phyloP scores from a whole-genome alignment of 1,140 invertebrate species.

The Caenorhabditis remanei region DNA sequence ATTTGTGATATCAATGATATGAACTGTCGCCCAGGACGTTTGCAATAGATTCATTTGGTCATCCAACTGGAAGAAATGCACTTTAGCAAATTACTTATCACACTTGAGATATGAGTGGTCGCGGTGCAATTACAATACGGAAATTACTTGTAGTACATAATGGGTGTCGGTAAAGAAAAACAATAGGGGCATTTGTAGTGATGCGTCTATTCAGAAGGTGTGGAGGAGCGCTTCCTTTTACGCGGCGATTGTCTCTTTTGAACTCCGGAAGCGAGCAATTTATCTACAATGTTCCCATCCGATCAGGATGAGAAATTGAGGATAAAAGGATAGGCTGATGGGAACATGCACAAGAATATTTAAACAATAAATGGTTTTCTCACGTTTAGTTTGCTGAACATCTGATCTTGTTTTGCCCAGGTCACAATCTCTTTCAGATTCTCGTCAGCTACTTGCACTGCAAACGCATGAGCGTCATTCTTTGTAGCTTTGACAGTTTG shows the following conservation, averaged over 20 bases:
- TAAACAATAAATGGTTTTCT: neutral
- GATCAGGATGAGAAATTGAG: conserved; percentile 3
- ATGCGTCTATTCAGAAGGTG: conserved; percentile 28
- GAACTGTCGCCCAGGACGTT: conserved; percentile 37
- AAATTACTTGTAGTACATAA: conserved; percentile 39
- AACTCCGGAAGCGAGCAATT: conserved; percentile 53
- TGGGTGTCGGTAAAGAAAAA: conserved; percentile 50
- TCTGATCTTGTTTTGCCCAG: neutral
- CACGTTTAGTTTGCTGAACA: conserved; percentile 1
- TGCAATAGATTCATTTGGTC: conserved; percentile 49
- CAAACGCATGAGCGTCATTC: neutral
- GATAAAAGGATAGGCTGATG: conserved; percentile 1
- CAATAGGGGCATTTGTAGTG: conserved; percentile 16
- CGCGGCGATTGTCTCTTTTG: conserved; percentile 3
- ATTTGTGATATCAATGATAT: conserved; percentile 50
- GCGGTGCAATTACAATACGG: conserved; percentile 17
- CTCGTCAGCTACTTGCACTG: neutral
- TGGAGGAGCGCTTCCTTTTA: neutral
- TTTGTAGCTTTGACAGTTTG: neutral
- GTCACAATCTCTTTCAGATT: conserved; percentile 37
- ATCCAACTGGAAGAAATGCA: conserved; percentile 37
- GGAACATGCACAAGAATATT: neutral
- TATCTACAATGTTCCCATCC: conserved; percentile 21
- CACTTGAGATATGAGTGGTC: conserved; percentile 23
- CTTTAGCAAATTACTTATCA: conserved; percentile 46